Evolutionary conservation across 2,113 vertebrate species (phyloP), one percentile per base, ranked within the genome.

Genomic region (Tor tambroides): DNA sequence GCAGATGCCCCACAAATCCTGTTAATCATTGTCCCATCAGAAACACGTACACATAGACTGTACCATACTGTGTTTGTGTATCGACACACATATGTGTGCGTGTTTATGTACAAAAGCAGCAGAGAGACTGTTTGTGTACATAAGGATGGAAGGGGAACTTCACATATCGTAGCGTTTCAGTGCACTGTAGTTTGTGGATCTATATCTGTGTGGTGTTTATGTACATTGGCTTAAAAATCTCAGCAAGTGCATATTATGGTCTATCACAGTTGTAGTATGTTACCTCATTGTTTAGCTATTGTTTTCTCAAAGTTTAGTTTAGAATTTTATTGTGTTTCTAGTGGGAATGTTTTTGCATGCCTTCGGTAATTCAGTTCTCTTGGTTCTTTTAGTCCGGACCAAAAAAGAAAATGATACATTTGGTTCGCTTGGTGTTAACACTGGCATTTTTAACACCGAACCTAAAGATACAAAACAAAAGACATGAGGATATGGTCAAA

Each of bases 11-110:
- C 75, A 49, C 84, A 90, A 91, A 90, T 91, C 85, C 86, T 87
- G 91, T 94, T 93, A 93, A 94, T 94, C 90, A 94, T 91, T 94
- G 91, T 85, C 89, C 38, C 28, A 69, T 46, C 69, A 65, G 83
- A 77, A 41, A 77, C 38, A 38, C 5, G 26, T 72, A 38, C 63
- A 86, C 38, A 63, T 81, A 28, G 38, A 21, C 19, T 28, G 71
- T 14, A 38, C 46, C 54, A n/a, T 79, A 26, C 65, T 69, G 1
- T 69, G 84, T 81, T 83, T 54, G 38, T 59, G 80, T 75, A 84
- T 88, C 86, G 90, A 87, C 35, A 46, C 35, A 5, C 88, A 89
- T 89, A 74, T 90, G 89, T 90, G 85, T 88, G 49, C 77, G 80
- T 88, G 77, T 72, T 30, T 43, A 67, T 77, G 30, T 54, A 84